Evolutionary conservation across 1,140 invertebrate species (phyloP).

Genomic region (Hyphantria cunea): DNA sequence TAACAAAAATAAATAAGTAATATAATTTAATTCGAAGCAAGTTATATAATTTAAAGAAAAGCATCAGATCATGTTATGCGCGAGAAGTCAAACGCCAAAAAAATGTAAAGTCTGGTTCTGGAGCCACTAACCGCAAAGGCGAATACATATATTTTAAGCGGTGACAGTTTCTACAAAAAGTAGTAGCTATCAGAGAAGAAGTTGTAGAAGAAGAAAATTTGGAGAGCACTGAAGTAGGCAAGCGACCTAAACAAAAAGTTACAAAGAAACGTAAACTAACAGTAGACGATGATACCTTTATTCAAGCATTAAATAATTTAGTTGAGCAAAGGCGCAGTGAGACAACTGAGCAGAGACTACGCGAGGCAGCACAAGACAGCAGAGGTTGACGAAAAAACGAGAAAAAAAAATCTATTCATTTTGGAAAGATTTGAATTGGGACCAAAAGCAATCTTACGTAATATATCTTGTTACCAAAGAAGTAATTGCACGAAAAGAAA

Average conservation of each 20-base stretch:
- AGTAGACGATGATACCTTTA: conserved; percentile 31
- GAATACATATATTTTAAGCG: conserved; percentile 44
- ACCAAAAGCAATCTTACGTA: too few species aligned
- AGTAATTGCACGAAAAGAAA: too few species aligned
- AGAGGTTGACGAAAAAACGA: conserved; percentile 1
- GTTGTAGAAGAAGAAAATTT: conserved; percentile 33
- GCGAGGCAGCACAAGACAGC: too few species aligned
- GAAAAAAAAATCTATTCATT: too few species aligned
- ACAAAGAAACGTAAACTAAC: conserved; percentile 27
- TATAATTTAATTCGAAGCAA: too few species aligned
- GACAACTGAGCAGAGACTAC: too few species aligned
- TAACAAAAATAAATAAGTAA: too few species aligned
- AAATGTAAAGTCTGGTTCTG: conserved; percentile 31
- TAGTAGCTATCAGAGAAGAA: conserved; percentile 30
- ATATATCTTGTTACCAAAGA: too few species aligned
- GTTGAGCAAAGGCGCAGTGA: too few species aligned
- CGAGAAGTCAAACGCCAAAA: conserved; percentile 39
- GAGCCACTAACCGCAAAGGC: conserved; percentile 34
- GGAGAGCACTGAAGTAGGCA: conserved; percentile 13
- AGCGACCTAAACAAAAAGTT: conserved; percentile 29
- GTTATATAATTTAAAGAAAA: too few species aligned
- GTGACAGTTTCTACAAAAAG: conserved; percentile 35
- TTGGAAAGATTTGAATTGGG: too few species aligned
- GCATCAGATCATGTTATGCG: too few species aligned
- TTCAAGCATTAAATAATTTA: conserved; percentile 14